A percentile compares a stretch with the other conserved stretches of the same genome.
These are phyloP conservation scores for Monopis laevigella DNA, from an alignment of 2,888 invertebrate genomes.

Conservation along the genomic window DNA sequence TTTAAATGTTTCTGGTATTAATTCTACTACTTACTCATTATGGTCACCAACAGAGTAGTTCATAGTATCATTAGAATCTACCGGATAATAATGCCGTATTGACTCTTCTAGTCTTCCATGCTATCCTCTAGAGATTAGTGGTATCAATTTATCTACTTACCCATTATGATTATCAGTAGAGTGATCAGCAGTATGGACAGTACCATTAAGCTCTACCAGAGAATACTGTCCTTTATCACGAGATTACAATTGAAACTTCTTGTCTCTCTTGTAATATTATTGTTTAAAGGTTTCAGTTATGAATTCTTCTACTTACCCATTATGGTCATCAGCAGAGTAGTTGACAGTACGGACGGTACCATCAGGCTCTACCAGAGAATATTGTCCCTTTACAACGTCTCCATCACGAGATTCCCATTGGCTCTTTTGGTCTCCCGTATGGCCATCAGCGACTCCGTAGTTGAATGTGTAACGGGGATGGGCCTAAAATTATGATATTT, in stretches of 20 bases:
- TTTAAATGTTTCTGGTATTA: no score
- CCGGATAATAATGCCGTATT: no score
- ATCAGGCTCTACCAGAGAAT: constrained; percentile 70
- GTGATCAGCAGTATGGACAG: constrained; percentile 69
- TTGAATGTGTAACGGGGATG: constrained; percentile 71
- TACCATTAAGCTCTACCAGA: constrained; percentile 69
- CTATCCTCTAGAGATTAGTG: no score
- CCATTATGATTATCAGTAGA: constrained; percentile 69
- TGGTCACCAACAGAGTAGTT: constrained; percentile 70
- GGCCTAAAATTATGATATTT: constrained; percentile 52
- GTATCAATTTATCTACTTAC: no score
- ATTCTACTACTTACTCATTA: constrained; percentile 50
- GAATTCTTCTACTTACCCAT: constrained; percentile 49
- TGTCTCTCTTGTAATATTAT: constrained; percentile 71
- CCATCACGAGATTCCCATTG: constrained; percentile 70
- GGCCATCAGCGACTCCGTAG: constrained; percentile 69
- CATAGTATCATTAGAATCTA: constrained; percentile 69
- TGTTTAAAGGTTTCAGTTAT: no score
- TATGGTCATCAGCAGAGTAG: constrained; percentile 69
- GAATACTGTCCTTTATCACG: constrained; percentile 73
- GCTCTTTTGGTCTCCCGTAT: constrained; percentile 71
- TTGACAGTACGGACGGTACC: constrained; percentile 70
- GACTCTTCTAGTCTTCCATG: no score
- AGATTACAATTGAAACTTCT: constrained; percentile 69
- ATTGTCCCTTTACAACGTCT: constrained; percentile 73